Percentiles rank a stretch among this genome's conserved stretches.
Conservation (phyloP, 2,797 vertebrate genomes). For the Nothura maculosa region DNA sequence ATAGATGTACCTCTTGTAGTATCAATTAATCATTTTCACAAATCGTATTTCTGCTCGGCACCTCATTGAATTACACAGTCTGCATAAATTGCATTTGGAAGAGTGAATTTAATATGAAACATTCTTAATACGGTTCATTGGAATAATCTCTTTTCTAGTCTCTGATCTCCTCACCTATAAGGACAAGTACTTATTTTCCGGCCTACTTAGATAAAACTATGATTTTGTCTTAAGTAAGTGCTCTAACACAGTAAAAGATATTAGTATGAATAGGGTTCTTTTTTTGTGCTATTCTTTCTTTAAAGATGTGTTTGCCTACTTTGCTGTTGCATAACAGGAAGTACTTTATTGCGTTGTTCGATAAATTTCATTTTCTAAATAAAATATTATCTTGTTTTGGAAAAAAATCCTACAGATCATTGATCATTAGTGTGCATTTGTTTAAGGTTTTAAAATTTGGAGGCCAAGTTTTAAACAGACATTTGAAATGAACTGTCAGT, state of each 20-base stretch:
- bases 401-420: not conserved
- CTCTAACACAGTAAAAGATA: not conserved
- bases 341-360: not conserved
- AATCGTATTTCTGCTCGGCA: not conserved
- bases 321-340: not conserved
- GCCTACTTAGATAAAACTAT: not conserved
- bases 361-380: not conserved
- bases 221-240: not conserved
- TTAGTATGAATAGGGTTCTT: not conserved
- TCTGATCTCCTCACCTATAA: not conserved
- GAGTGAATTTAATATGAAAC: not conserved
- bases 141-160: not conserved
- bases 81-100: not conserved
- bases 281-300: not conserved
- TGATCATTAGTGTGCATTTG: not conserved
- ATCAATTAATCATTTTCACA: not conserved
- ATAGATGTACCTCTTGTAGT: not conserved
- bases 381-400: not conserved
- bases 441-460: not conserved
- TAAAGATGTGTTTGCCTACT: not conserved
- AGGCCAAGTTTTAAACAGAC: not conserved
- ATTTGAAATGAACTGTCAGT: not conserved
- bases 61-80: not conserved
- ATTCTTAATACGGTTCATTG: not conserved
- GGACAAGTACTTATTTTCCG: not conserved